Evolutionary conservation across 2,113 vertebrate species (phyloP).

Genomic region (Centrocercus urophasianus): DNA sequence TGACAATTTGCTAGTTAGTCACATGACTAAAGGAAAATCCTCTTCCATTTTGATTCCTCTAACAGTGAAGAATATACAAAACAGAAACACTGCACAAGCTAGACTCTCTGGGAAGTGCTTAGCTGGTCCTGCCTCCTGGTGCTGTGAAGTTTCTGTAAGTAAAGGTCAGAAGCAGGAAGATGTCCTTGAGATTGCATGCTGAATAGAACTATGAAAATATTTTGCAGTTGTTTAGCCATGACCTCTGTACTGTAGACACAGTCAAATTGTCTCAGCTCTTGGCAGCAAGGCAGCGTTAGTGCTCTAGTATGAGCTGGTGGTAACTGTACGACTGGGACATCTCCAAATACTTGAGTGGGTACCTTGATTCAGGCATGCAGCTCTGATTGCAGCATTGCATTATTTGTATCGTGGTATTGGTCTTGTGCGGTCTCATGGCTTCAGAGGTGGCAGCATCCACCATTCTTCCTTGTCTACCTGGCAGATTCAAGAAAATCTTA

Average conservation of each 20-base stretch:
- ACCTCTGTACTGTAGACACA: not conserved
- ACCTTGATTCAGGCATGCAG: not conserved
- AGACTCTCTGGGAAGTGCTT: not conserved
- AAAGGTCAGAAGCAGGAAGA: not conserved
- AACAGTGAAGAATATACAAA: not conserved
- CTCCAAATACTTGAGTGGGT: not conserved
- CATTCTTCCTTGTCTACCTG: not conserved
- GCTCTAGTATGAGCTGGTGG: not conserved
- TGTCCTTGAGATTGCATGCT: not conserved
- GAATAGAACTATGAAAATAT: not conserved
- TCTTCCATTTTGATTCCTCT: not conserved
- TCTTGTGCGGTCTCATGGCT: not conserved
- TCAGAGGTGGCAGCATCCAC: not conserved
- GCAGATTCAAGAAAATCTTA: not conserved
- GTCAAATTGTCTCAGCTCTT: not conserved
- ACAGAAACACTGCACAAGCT: not conserved
- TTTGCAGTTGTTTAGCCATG: not conserved
- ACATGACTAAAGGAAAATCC: not conserved
- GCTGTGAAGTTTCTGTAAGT: not conserved
- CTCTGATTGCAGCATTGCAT: not conserved
- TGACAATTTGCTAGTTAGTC: not conserved
- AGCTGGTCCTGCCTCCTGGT: not conserved
- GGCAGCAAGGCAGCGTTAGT: not conserved
- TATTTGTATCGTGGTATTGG: fast-evolving
- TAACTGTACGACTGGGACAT: not conserved